A percentile compares a stretch with the other conserved stretches of the same genome.
Evolutionary conservation across 1,140 invertebrate genomes (phyloP).

Genomic region (Ostrea denselamellosa): DNA sequence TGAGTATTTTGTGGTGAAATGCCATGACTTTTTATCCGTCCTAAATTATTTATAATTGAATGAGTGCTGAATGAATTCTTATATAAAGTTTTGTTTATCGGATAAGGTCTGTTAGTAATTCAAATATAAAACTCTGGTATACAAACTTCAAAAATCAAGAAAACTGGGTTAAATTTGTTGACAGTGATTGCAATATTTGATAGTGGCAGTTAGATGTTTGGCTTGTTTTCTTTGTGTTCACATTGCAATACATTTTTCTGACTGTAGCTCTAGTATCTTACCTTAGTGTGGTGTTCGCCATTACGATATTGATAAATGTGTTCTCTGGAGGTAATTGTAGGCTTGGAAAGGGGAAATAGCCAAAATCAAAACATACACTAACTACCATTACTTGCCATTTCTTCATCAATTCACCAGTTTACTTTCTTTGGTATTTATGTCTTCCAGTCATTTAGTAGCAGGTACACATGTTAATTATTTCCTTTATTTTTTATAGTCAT

Average conservation of each 20-base stretch:
- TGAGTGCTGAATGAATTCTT: background rate
- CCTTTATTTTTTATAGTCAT: background rate
- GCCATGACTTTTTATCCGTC: background rate
- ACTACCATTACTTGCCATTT: background rate
- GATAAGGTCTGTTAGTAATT: no score
- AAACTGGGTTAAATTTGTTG: no score
- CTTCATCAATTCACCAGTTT: background rate
- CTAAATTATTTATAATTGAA: background rate
- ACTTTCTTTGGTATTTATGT: background rate
- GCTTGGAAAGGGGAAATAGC: background rate
- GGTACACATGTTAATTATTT: background rate
- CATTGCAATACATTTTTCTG: background rate
- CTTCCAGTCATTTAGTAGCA: slow-evolving; percentile 1
- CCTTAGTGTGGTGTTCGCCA: background rate
- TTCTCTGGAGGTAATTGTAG: background rate
- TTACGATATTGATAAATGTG: background rate
- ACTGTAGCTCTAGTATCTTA: background rate
- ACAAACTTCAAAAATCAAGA: no score
- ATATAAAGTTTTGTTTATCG: no score
- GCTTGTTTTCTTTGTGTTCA: background rate
- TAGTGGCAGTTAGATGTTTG: background rate
- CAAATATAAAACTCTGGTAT: no score
- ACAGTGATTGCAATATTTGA: background rate
- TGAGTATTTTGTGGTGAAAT: no score
- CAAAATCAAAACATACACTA: slow-evolving; percentile 26